These are phyloP conservation scores for Dallia pectoralis DNA, from an alignment of 2,797 vertebrate genomes.

Conservation along the genomic window DNA sequence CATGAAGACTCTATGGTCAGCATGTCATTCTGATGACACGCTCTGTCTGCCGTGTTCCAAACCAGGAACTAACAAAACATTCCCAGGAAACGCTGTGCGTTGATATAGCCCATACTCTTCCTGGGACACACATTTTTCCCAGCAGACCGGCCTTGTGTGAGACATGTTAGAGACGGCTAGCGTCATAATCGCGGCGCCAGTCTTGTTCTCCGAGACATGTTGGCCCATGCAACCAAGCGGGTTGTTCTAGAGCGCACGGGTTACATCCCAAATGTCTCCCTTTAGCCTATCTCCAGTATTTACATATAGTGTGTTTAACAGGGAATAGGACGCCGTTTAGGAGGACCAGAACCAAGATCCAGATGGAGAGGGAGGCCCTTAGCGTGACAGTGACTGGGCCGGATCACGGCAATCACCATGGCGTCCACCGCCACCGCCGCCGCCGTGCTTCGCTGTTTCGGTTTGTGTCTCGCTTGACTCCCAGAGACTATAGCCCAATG, in stretches of 20 bases:
- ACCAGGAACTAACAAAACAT: neutral
- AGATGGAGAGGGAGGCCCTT: constrained; percentile 19
- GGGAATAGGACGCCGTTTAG: neutral
- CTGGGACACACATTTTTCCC: constrained; percentile 13
- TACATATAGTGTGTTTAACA: neutral
- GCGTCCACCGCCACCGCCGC: constrained; percentile 3
- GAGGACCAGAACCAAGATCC: constrained; percentile 21
- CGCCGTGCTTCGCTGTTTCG: neutral
- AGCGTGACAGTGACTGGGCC: constrained; percentile 8
- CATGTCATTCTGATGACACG: constrained; percentile 26
- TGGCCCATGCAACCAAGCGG: neutral
- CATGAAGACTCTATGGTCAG: constrained; percentile 17
- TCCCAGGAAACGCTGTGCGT: constrained; percentile 29
- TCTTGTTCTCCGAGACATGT: constrained; percentile 47
- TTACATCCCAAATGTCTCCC: neutral
- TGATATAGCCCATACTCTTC: constrained; percentile 13
- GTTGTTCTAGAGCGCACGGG: constrained; percentile 25
- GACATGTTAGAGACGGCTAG: constrained; percentile 9
- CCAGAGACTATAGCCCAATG: constrained; percentile 28
- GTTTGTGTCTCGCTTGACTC: constrained; percentile 22
- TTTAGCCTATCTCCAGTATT: neutral
- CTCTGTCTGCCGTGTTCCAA: constrained; percentile 21
- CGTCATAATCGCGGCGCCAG: constrained; percentile 29
- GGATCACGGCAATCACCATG: constrained; percentile 44
- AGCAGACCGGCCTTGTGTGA: constrained; percentile 5